A percentile compares a stretch with the other conserved stretches of the same genome.
phyloP scores from a whole-genome alignment of 2,888 invertebrate genomes.

The Protodeltote pygarga region DNA sequence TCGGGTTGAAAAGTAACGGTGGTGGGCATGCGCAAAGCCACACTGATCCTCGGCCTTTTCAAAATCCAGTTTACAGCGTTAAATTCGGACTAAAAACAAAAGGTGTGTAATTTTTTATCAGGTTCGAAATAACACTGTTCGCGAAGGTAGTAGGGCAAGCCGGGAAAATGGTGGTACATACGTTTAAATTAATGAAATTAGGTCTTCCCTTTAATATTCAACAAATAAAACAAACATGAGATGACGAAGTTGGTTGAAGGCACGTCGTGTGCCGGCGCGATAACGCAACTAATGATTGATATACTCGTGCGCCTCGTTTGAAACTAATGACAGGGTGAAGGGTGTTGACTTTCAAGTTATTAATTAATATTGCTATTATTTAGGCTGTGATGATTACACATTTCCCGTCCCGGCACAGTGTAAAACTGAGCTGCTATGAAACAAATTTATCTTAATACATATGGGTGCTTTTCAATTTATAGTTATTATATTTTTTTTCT shows the following conservation, averaged over 20 bases:
- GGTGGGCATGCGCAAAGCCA: constrained; percentile 70
- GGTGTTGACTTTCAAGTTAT: constrained; percentile 85
- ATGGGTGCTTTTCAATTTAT: not conserved
- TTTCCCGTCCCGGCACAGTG: constrained; percentile 42
- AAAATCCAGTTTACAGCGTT: constrained; percentile 73
- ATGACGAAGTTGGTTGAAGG: constrained; percentile 69
- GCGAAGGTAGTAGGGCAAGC: constrained; percentile 43
- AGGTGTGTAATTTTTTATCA: constrained; percentile 76
- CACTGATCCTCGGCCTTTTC: constrained; percentile 66
- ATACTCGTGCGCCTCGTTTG: constrained; percentile 79
- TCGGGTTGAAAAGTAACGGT: constrained; percentile 80
- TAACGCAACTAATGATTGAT: constrained; percentile 84
- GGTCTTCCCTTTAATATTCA: constrained; percentile 54
- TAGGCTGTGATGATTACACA: constrained; percentile 66
- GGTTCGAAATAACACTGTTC: constrained; percentile 58
- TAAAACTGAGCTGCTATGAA: constrained; percentile 23
- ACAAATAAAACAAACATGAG: constrained; percentile 69
- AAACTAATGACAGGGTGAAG: constrained; percentile 84
- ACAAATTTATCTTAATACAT: constrained; percentile 12
- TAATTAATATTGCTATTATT: constrained; percentile 85
- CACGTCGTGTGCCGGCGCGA: constrained; percentile 74
- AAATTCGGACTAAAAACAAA: constrained; percentile 74
- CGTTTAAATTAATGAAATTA: constrained; percentile 60
- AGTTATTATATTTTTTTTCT: too few species aligned
- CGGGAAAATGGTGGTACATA: constrained; percentile 47